Evolutionary conservation across 2,888 invertebrate species (phyloP), one percentile per base, ranked within the genome.

Genomic region (Druceiella hillmani): DNA sequence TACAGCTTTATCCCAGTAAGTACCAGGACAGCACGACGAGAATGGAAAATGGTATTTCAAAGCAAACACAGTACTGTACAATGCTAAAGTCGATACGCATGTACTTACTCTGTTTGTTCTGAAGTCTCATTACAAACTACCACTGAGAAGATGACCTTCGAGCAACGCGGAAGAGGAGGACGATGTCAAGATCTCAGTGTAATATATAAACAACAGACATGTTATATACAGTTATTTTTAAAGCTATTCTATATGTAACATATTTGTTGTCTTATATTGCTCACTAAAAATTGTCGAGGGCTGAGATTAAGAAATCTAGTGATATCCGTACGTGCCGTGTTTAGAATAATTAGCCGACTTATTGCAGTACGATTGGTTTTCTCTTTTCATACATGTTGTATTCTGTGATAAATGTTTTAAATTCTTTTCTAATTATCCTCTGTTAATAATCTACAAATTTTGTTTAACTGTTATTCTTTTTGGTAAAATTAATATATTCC

Each of bases 81-180:
- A 70, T 71, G 70, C 70, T 68, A 64, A 61, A 64, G 65, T 55
- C 49, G 44, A 42, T 50, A 52, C 59, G 70, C 70, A 71, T 71
- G 70, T 71, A 71, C 70, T 71, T 70, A 70, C 70, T 70, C 67
- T 70, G 68, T 71, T 70, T 71, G 70, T 68, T 69, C 63, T 69
- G 65, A 59, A 63, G 59, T 61, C 55, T 51, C 59, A 62, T 61
- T 55, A 52, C 48, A 40, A 43, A 44, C 57, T 40, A 37, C 61
- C 43, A 27, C 38, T 9, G 3, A 12, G 35, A 33, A 17, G 32
- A 17, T 35, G 36, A 38, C 43, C 37, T 25, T 39, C 36, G 36
- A 35, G 40, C 9, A 13, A 17, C 11, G 9, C 13, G 16, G 34
- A 20, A 20, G 22, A 20, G n/a, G 6, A 7, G 6, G 6, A 7